Conservation (phyloP, 2,113 vertebrate species). For the Scomber scombrus region DNA sequence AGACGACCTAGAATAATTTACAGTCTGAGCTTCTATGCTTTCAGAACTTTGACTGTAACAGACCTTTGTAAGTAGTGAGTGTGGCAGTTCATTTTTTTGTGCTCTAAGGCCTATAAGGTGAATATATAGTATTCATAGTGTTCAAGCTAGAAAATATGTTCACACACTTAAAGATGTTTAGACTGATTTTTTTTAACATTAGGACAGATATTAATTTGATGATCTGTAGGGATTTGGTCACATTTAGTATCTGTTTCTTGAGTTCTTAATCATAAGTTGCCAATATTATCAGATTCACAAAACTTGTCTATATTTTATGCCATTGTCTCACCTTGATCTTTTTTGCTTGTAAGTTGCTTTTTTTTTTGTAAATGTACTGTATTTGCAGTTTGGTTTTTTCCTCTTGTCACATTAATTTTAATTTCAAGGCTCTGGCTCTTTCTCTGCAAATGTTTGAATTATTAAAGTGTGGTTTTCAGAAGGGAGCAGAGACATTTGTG, state of each 20-base stretch:
- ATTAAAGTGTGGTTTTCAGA: constrained; percentile 72
- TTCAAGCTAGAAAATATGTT: neutral
- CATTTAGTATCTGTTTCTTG: no score
- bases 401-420: constrained; percentile 52
- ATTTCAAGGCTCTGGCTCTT: constrained; percentile 39
- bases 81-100: neutral
- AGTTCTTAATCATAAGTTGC: neutral
- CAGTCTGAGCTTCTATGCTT: neutral
- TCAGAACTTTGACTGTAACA: neutral
- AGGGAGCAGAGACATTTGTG: constrained; percentile 58
- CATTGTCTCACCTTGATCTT: neutral
- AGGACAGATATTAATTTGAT: neutral
- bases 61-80: neutral
- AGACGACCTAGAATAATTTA: neutral
- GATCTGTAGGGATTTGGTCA: neutral
- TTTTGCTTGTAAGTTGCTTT: neutral
- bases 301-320: neutral
- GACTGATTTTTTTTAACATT: neutral
- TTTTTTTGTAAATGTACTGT: neutral
- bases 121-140: neutral
- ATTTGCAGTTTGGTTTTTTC: neutral
- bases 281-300: neutral
- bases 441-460: constrained; percentile 74
- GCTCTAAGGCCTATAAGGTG: neutral
- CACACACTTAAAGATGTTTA: neutral